phyloP scores from a whole-genome alignment of 2,888 invertebrate species.

The Vanessa cardui region DNA sequence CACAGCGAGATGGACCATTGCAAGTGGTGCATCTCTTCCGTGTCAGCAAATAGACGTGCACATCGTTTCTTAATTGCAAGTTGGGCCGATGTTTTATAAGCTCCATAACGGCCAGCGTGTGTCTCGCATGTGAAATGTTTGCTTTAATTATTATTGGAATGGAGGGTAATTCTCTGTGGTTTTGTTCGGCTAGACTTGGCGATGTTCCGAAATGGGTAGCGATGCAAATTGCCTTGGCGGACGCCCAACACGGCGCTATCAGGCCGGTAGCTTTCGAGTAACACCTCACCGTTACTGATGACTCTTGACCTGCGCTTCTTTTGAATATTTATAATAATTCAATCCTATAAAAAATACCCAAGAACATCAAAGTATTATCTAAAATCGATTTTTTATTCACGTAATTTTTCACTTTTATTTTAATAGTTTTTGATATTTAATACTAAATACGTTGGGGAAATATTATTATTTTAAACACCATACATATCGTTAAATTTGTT shows the following conservation, averaged over 20 bases:
- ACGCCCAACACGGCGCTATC: slow-evolving; percentile 80
- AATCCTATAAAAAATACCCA: background rate
- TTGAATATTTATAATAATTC: slow-evolving; percentile 8
- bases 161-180: slow-evolving; percentile 82
- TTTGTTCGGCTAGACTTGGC: slow-evolving; percentile 84
- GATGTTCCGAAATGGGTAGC: slow-evolving; percentile 82
- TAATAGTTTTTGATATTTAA: too few species aligned
- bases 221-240: slow-evolving; percentile 83
- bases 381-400: too few species aligned
- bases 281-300: slow-evolving; percentile 63
- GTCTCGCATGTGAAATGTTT: slow-evolving; percentile 80
- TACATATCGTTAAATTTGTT: slow-evolving; percentile 20
- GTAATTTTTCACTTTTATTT: too few species aligned
- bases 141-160: slow-evolving; percentile 84
- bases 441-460: background rate
- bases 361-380: background rate
- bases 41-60: slow-evolving; percentile 78
- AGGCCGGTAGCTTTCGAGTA: slow-evolving; percentile 60
- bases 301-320: slow-evolving; percentile 54
- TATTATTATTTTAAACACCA: background rate
- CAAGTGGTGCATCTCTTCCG: slow-evolving; percentile 79
- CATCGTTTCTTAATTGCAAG: slow-evolving; percentile 81
- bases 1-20: slow-evolving; percentile 71
- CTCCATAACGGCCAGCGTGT: slow-evolving; percentile 79
- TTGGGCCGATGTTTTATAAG: slow-evolving; percentile 80